A percentile compares a stretch with the other conserved stretches of the same genome.
Evolutionary conservation across 2,113 vertebrate species (phyloP).

Genomic region (Salvelinus sp.): DNA sequence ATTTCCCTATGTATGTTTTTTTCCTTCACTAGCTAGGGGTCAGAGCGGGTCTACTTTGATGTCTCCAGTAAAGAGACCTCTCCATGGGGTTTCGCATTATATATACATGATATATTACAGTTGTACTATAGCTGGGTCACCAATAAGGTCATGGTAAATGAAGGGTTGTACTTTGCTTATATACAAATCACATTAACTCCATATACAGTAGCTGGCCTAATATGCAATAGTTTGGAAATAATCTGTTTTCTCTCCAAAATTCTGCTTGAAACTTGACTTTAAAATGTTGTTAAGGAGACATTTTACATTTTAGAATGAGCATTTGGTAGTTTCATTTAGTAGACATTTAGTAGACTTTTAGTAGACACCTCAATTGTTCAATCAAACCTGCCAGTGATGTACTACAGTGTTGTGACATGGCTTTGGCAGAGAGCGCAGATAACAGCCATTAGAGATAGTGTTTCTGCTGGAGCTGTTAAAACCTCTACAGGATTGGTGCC

Average conservation of each 20-base stretch:
- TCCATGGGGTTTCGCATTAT: not conserved
- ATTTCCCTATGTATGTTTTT: constrained; percentile 20
- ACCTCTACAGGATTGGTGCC: too few species aligned
- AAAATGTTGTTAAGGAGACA: too few species aligned
- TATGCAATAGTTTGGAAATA: too few species aligned
- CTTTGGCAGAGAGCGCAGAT: not conserved
- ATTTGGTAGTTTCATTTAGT: too few species aligned
- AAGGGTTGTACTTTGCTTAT: too few species aligned
- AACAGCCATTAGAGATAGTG: not conserved
- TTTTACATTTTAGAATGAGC: too few species aligned
- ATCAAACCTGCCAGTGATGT: not conserved
- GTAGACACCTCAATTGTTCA: not conserved
- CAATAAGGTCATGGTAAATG: too few species aligned
- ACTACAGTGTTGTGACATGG: not conserved
- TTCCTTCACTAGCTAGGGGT: not conserved
- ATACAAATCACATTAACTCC: too few species aligned
- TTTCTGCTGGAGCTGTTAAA: not conserved
- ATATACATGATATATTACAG: not conserved
- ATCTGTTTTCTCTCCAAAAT: too few species aligned
- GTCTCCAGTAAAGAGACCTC: constrained; percentile 5
- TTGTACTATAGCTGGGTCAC: not conserved
- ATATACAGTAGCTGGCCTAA: too few species aligned
- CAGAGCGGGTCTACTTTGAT: constrained; percentile 31
- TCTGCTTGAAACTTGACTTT: too few species aligned
- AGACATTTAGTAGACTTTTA: too few species aligned